Base-by-base conservation (phyloP, 2,797 vertebrate genomes). In the Melanotaenia maccullochi region DNA sequence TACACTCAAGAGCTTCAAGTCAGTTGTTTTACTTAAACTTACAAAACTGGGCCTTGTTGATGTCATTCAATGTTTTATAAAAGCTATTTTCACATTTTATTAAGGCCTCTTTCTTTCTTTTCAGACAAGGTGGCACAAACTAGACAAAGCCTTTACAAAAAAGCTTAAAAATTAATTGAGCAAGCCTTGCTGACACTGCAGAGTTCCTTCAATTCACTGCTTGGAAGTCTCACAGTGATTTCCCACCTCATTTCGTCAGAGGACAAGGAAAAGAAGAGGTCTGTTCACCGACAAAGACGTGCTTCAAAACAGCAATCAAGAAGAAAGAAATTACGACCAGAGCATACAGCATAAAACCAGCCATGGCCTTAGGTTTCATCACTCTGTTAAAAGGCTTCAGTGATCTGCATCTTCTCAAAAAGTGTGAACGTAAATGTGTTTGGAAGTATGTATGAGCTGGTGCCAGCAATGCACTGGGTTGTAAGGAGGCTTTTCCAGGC, bases 141-240 rank as follows among this genome's bases (percentile, higher is more conserved):
- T 32, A 40, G 28, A 51, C 35, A 71, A 56, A 66, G 24, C 11
- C 5, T 20, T 13, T 12, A 2, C 9, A 49, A 49, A 55, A 47
- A 55, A 33, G 25, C 33, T 14, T 25, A 33, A 28, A 63, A 59
- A 63, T 38, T 30, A 32, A 76, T 38, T 55, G 54, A 63, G 13
- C 44, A 59, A 42, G 20, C 35, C 38, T 52, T 30, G 65, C 75
- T 63, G 59, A 63, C 54, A 52, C 44, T 28, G 22, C 4, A 59
- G 20, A 67, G 70, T 69, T 79, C 68, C 51, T 40, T 22, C 3
- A 5, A 35, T 54, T 70, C 14, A 13, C 73, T 20, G 55, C 58
- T 67, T 65, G 55, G 63, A 9, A 63, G 69, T 62, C 22, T 51
- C 60, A 75, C 61, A 62, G 59, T 80, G 72, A 86, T 78, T 85